A percentile compares a stretch with the other conserved stretches of the same genome.
Conservation (phyloP, 2,113 vertebrate genomes). For the Podarcis muralis region DNA sequence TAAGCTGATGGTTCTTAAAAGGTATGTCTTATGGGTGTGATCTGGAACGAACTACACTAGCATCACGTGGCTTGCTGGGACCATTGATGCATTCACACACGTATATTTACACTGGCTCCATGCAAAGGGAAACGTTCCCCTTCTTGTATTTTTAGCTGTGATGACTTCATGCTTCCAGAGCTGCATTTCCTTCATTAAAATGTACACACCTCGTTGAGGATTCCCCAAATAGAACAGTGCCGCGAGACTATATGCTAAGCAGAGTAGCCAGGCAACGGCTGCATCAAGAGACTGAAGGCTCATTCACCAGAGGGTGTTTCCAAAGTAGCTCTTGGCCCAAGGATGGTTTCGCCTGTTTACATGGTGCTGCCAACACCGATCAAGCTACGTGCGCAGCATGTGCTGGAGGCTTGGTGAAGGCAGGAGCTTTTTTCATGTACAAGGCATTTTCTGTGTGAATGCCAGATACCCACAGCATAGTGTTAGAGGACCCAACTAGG, state of each 20-base stretch:
- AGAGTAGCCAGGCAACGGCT: neutral
- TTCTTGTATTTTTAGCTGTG: slow-evolving; percentile 14
- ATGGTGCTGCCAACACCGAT: neutral
- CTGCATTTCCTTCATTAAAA: slow-evolving; percentile 42
- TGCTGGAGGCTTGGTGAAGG: neutral
- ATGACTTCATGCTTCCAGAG: slow-evolving; percentile 37
- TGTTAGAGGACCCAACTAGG: too few species aligned
- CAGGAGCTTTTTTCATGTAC: neutral
- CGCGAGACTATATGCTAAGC: neutral
- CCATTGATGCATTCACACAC: neutral
- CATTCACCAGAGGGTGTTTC: slow-evolving; percentile 5
- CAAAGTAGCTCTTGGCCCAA: slow-evolving; percentile 7
- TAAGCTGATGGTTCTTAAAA: slow-evolving; percentile 32
- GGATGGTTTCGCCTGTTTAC: neutral
- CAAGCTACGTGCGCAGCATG: slow-evolving; percentile 21
- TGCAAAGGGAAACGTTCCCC: neutral
- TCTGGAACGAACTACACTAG: neutral
- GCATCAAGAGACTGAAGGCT: neutral
- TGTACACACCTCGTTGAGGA: slow-evolving; percentile 17
- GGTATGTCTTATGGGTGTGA: neutral
- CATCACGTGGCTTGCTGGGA: neutral
- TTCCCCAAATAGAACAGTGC: slow-evolving; percentile 20
- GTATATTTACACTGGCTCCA: neutral
- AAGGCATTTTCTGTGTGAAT: neutral
- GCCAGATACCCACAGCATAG: too few species aligned